Conservation (phyloP, 2,888 invertebrate genomes). For the Ormyrus pomaceus region DNA sequence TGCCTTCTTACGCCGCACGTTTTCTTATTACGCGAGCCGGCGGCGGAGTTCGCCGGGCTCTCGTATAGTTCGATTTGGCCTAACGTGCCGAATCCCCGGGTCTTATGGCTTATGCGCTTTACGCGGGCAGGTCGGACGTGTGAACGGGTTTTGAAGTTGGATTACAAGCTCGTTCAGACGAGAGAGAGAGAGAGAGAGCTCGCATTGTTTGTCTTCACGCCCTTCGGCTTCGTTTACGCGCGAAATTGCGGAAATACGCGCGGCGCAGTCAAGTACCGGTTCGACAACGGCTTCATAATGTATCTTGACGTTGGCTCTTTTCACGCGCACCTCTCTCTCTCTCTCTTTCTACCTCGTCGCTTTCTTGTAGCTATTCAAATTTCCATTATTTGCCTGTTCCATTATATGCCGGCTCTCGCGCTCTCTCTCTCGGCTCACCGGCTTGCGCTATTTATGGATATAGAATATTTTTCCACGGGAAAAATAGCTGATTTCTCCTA, state of each 20-base stretch:
- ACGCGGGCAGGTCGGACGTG: conserved; percentile 45
- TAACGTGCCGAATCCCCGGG: conserved; percentile 55
- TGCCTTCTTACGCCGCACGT: conserved; percentile 1
- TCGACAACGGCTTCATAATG: conserved; percentile 20
- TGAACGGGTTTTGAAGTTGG: conserved; percentile 52
- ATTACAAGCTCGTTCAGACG: conserved; percentile 51
- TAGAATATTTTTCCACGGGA: not conserved
- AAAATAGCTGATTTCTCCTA: not conserved
- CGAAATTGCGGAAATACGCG: conserved; percentile 38
- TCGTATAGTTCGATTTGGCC: conserved; percentile 50
- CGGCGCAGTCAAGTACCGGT: not conserved
- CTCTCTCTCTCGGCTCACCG: not conserved
- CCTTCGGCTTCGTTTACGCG: conserved; percentile 42
- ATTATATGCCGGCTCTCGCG: not conserved
- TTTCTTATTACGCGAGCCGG: conserved; percentile 43
- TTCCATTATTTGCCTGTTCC: conserved; percentile 33
- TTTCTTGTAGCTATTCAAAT: conserved; percentile 26
- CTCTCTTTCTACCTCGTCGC: not conserved
- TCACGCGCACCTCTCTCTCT: not conserved
- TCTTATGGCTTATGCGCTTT: conserved; percentile 53
- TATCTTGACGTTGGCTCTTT: conserved; percentile 43
- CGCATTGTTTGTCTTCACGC: conserved; percentile 44
- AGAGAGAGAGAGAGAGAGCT: not conserved
- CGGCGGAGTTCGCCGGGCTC: conserved; percentile 3
- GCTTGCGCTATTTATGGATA: conserved; percentile 17